Conservation (phyloP, 2,888 invertebrate genomes). For the Lamellibrachia satsuma region DNA sequence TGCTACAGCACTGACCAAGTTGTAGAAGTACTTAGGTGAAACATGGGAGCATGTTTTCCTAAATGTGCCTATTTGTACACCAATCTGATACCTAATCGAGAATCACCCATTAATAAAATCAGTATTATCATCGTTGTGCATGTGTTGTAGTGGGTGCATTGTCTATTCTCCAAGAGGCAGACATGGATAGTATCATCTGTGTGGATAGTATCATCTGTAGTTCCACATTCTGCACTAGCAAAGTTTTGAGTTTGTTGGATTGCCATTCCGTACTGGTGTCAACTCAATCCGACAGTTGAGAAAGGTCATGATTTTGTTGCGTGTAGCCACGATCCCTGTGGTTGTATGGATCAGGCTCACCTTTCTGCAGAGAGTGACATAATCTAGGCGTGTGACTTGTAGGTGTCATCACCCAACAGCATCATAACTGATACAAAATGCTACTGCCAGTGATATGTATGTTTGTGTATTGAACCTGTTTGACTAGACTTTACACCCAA, state of each 20-base stretch:
- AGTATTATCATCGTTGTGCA: background rate
- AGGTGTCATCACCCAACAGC: background rate
- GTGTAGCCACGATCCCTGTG: background rate
- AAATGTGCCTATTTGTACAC: background rate
- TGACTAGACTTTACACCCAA: background rate
- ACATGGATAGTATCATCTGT: background rate
- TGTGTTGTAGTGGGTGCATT: background rate
- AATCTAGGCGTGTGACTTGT: slow-evolving; percentile 4
- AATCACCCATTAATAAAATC: background rate
- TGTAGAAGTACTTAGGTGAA: background rate
- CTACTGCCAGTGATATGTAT: background rate
- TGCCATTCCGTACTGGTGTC: background rate
- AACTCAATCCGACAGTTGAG: no score
- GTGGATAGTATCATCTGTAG: background rate
- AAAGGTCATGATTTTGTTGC: background rate
- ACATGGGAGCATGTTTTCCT: background rate
- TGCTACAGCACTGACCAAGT: background rate
- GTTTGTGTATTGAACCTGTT: background rate
- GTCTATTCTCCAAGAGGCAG: background rate
- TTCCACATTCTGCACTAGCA: background rate
- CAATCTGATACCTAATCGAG: background rate
- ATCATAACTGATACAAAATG: background rate
- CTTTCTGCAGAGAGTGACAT: background rate
- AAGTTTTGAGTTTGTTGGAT: background rate
- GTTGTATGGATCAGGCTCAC: background rate